phyloP scores from a whole-genome alignment of 2,113 vertebrate species.

The Muscicapa adusta region DNA sequence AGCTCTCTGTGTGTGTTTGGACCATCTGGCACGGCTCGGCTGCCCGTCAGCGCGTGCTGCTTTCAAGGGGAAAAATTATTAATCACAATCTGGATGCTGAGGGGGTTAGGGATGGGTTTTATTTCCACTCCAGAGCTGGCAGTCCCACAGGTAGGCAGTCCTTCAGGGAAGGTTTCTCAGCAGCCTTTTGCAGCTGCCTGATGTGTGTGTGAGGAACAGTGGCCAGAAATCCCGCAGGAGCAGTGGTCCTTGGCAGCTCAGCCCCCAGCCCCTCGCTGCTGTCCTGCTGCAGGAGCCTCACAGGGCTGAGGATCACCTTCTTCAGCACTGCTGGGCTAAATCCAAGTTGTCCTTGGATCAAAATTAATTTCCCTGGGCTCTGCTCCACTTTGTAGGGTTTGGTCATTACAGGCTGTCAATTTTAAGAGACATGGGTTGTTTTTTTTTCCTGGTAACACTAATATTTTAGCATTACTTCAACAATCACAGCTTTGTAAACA shows the following conservation, averaged over 20 bases:
- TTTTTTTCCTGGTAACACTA: neutral
- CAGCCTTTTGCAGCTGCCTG: neutral
- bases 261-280: neutral
- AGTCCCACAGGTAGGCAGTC: neutral
- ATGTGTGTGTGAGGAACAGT: neutral
- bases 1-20: constrained; percentile 11
- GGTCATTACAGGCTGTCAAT: neutral
- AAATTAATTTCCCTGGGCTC: neutral
- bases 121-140: neutral
- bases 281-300: neutral
- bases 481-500: neutral
- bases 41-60: neutral
- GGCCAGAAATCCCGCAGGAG: rapidly evolving
- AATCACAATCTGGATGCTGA: constrained; percentile 33
- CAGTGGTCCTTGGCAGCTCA: rapidly evolving
- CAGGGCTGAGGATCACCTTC: neutral
- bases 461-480: neutral
- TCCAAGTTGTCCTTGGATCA: constrained; percentile 17
- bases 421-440: neutral
- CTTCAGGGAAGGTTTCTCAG: neutral
- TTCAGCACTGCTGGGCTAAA: neutral
- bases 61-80: constrained; percentile 23
- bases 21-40: constrained; percentile 40
- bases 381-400: neutral
- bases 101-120: neutral